Evolutionary conservation across 2,888 invertebrate genomes (phyloP).

Genomic region (Drosophila percnosoma): DNA sequence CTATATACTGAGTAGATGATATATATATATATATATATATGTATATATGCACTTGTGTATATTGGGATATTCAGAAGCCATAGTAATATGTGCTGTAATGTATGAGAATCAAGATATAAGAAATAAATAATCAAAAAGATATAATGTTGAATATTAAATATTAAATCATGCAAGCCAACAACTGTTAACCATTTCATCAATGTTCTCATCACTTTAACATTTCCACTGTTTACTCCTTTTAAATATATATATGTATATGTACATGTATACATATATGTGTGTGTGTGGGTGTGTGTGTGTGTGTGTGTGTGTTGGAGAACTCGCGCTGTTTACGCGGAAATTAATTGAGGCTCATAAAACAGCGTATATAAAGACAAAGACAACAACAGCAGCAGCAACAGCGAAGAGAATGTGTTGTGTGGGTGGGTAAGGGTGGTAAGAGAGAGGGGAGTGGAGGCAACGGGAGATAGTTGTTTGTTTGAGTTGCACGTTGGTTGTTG

Average conservation of each 20-base stretch:
- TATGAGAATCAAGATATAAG: background rate
- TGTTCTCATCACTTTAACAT: slow-evolving; percentile 3
- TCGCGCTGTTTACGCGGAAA: slow-evolving; percentile 65
- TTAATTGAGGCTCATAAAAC: slow-evolving; percentile 76
- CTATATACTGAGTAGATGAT: background rate
- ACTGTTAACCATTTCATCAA: background rate
- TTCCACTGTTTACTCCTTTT: slow-evolving; percentile 3
- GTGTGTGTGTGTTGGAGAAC: slow-evolving; percentile 21
- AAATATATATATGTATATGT: background rate
- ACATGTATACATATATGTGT: background rate
- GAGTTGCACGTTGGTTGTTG: slow-evolving; percentile 16
- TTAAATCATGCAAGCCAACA: background rate
- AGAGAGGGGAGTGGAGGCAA: background rate
- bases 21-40: background rate
- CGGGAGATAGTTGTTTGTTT: slow-evolving; percentile 3
- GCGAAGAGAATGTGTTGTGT: background rate
- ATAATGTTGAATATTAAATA: background rate
- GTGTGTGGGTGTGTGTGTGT: background rate
- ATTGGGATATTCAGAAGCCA: background rate
- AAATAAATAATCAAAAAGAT: background rate
- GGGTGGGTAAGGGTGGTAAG: background rate
- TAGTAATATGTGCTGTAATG: background rate
- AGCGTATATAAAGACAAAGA: slow-evolving; percentile 55
- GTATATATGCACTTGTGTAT: too few relatives aligned
- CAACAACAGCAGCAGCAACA: slow-evolving; percentile 10